phyloP scores from a whole-genome alignment of 1,140 invertebrate genomes.

The Calliopsis andreniformis region DNA sequence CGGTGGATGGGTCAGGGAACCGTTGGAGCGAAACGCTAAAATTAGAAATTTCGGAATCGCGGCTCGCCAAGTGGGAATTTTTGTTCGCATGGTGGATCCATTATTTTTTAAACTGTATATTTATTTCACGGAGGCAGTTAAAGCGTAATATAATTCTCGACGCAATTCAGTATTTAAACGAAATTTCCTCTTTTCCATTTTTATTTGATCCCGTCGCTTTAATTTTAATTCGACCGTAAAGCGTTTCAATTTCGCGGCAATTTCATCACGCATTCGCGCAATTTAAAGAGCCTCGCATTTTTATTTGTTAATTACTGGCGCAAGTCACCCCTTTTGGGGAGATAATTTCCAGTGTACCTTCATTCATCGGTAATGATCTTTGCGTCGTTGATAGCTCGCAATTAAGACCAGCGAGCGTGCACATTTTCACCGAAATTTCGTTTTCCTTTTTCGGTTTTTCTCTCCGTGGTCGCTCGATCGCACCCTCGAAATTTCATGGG shows the following conservation, averaged over 20 bases:
- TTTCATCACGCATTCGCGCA: background rate
- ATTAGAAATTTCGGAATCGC: background rate
- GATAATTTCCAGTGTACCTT: conserved; percentile 10
- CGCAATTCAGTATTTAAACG: no score
- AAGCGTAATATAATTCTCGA: no score
- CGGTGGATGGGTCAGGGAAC: background rate
- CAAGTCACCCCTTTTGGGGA: background rate
- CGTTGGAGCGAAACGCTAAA: conserved; percentile 4
- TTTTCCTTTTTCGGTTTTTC: background rate
- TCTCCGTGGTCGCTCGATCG: background rate
- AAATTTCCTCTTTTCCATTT: background rate
- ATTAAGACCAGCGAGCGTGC: conserved; percentile 6
- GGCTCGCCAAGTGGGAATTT: background rate
- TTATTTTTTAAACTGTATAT: background rate
- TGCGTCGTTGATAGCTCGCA: background rate
- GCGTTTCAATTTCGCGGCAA: background rate
- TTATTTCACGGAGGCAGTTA: background rate
- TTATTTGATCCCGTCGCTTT: background rate
- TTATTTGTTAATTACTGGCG: background rate
- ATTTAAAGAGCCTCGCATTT: background rate
- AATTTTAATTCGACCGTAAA: conserved; percentile 18
- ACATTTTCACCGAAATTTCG: background rate
- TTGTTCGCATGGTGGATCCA: background rate
- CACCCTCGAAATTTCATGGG: background rate
- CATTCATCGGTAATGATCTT: conserved; percentile 5